Evolutionary conservation across 2,888 invertebrate genomes (phyloP), one percentile per base, ranked within the genome.

Genomic region (Taphrorychus bicolor): DNA sequence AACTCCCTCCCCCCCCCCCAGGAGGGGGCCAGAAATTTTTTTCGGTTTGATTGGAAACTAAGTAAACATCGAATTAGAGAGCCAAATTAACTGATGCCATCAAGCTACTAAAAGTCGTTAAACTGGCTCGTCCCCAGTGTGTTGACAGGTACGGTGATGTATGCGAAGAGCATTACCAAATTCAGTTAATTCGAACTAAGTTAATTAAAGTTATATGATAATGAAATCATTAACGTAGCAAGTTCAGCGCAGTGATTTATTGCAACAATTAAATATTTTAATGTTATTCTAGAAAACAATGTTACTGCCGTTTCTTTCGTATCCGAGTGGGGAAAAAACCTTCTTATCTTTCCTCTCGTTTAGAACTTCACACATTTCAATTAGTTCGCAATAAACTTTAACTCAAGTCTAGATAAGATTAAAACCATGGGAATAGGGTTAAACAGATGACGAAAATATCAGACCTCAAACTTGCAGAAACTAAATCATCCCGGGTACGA

Each of bases 151-250:
- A 23, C 54, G 23, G 45, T 62, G 62, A 62, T 62, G 24, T 54
- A 62, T 62, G 62, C 32, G 40, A 16, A 9, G 40, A 17, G 18
- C 22, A 45, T 57, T 49, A 41, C 61, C 57, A 57, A 61, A 66
- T 61, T 65, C 32, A 54, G 59, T 65, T 54, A 54, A 65, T 65
- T 66, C 19, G 32, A 58, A 23, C 45, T 21, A 16, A 51, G 60
- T 64, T 69, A 69, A 69, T 69, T 69, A 56, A 59, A 64, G 22
- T 57, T 64, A 69, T 68, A 68, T 69, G 69, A 64, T 69, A 69
- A 69, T 69, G 54, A 69, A 64, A 54, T 60, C 53, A 69, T 69
- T 69, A 64, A 60, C 63, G 56, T 54, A 40, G 52, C 59, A 48
- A 24, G 59, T 23, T 48, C 14, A 49, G 14, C n/a, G 22, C 16